Conservation (phyloP, 92 coral and sea anemone species). For the Porites divaricata region DNA sequence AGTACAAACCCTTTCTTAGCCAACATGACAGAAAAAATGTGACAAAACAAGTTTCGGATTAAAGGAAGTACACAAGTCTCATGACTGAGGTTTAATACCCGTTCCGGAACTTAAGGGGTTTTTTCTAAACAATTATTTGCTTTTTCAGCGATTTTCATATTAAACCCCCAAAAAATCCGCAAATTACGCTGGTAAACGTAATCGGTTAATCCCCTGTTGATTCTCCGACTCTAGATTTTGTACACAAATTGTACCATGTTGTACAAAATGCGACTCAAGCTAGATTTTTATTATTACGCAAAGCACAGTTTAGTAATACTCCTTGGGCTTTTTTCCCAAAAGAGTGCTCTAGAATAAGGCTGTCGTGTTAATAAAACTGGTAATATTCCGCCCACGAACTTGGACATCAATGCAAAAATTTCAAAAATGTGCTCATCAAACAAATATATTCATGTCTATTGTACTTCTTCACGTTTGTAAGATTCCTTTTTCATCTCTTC, state of each 20-base stretch:
- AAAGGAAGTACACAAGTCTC: not conserved
- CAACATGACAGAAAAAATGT: not conserved
- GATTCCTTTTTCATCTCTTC: constrained; percentile 2
- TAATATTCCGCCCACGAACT: constrained; percentile 17
- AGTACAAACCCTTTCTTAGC: not conserved
- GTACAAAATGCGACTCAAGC: not conserved
- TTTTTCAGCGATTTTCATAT: constrained; percentile 13
- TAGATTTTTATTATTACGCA: not conserved
- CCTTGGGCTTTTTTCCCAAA: not conserved
- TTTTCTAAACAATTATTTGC: not conserved
- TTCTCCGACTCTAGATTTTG: not conserved
- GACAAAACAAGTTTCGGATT: not conserved
- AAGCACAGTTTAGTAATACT: not conserved
- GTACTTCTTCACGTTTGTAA: constrained; percentile 7
- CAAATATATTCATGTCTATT: not conserved
- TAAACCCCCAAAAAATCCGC: constrained; percentile 1
- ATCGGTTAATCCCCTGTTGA: not conserved
- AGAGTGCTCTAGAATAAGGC: not conserved
- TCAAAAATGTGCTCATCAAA: constrained; percentile 23
- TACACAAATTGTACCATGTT: not conserved
- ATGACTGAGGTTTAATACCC: not conserved
- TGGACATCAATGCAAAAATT: constrained; percentile 21
- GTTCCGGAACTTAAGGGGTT: not conserved
- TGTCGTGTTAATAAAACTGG: not conserved
- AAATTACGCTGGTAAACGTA: not conserved